Base-by-base conservation (phyloP, 2,888 invertebrate species). In the Leuctra nigra region DNA sequence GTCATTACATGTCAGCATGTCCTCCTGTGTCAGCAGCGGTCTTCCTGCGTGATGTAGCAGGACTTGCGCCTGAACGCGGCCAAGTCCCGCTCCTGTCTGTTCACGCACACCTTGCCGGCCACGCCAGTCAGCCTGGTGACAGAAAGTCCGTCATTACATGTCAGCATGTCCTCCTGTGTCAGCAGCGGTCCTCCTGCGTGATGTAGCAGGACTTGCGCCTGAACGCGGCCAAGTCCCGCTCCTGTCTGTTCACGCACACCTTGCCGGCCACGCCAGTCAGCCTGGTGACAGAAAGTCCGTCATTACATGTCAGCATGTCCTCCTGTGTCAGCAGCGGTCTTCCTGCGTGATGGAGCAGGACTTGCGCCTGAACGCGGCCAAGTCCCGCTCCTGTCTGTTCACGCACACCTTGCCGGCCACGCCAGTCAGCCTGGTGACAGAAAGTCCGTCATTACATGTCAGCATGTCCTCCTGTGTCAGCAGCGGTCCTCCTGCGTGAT, bases 311-410 rank as follows among this genome's bases (percentile, higher is more conserved):
- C n/a, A n/a, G n/a, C n/a, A n/a, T n/a, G n/a, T n/a, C n/a, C n/a
- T n/a, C n/a, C n/a, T n/a, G n/a, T n/a, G n/a, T n/a, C n/a, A n/a
- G n/a, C n/a, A n/a, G n/a, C 90, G 76, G 72, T 92, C 91, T 60
- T 92, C 91, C 69, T 96, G 96, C 69, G 93, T 94, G 62, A 96
- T 97, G 73, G 96, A 96, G 69, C 91, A 91, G 0, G 91, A 91
- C 74, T 83, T 78, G 70, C 80, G 77, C 55, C 81, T 72, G 65
- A 83, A 83, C 20, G 72, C 69, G 24, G 81, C 72, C 70, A 94
- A 77, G 68, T 90, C 84, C 55, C 95, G 77, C 7, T 81, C 78
- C 54, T 83, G 74, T 2, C 91, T 91, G 68, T 95, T 93, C 29
- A 91, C 81, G 64, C 83, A 80, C 44, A 95, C 84, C 0, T 79